Conservation (phyloP, 53 echinoderm and acorn worm genomes). For the Mesocentrotus franciscanus region DNA sequence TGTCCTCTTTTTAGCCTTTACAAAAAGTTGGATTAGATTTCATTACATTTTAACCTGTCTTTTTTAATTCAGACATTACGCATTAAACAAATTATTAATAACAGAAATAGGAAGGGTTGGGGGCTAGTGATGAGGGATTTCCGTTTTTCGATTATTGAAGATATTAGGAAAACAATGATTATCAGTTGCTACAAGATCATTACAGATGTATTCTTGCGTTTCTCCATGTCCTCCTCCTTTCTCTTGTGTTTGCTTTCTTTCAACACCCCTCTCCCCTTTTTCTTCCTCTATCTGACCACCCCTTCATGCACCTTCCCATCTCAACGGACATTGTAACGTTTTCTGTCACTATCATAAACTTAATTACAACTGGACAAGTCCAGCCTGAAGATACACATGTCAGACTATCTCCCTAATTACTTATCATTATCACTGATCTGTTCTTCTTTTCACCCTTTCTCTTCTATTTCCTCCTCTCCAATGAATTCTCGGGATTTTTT, state of each 20-base stretch:
- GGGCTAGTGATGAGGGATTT: too few relatives aligned
- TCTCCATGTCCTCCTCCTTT: neutral
- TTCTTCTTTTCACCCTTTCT: neutral
- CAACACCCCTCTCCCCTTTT: neutral
- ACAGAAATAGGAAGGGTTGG: too few relatives aligned
- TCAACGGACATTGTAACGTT: neutral
- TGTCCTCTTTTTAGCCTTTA: too few relatives aligned
- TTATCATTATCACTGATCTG: slow-evolving; percentile 32
- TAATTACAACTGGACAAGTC: slow-evolving; percentile 37
- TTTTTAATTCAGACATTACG: too few relatives aligned
- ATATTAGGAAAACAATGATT: too few relatives aligned
- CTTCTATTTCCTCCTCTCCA: neutral
- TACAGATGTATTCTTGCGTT: too few relatives aligned
- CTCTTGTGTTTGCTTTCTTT: neutral
- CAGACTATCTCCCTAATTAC: slow-evolving; percentile 45
- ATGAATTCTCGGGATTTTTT: neutral
- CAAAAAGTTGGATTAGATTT: too few relatives aligned
- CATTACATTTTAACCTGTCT: too few relatives aligned
- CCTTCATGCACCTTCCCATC: neutral
- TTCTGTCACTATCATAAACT: slow-evolving; percentile 23
- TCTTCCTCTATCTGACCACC: neutral
- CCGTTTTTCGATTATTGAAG: too few relatives aligned
- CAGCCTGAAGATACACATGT: slow-evolving; percentile 34
- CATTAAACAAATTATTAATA: too few relatives aligned
- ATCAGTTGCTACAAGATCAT: too few relatives aligned